These are phyloP conservation scores for Rhynchomys soricoides DNA, from an alignment of 2,113 vertebrate species.

Conservation along the genomic window DNA sequence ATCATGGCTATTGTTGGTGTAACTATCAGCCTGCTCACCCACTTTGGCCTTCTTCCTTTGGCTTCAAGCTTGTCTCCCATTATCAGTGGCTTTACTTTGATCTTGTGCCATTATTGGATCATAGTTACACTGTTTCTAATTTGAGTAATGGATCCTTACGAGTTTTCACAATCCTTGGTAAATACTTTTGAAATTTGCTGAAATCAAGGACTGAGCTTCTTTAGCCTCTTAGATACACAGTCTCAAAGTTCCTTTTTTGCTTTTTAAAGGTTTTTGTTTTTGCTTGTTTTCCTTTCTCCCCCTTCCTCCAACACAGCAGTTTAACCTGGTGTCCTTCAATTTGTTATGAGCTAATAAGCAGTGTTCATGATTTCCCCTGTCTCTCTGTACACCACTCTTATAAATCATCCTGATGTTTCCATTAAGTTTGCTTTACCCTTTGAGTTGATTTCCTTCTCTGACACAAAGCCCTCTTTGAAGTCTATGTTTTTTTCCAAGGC, in stretches of 20 bases:
- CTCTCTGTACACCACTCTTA: not conserved
- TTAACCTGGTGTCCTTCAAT: not conserved
- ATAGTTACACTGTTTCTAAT: not conserved
- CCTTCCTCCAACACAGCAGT: not conserved
- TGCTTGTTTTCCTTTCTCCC: not conserved
- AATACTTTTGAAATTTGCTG: not conserved
- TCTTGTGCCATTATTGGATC: not conserved
- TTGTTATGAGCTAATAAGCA: not conserved
- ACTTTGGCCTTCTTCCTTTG: not conserved
- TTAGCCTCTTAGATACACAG: not conserved
- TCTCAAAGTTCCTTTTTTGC: not conserved
- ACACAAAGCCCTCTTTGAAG: not conserved
- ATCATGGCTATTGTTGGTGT: not conserved
- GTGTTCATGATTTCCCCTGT: not conserved
- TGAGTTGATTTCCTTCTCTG: not conserved
- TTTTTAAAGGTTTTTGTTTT: not conserved
- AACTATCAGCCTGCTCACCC: not conserved
- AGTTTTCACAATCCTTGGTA: not conserved
- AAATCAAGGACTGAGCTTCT: not conserved
- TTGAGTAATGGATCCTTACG: not conserved
- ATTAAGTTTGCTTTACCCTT: not conserved
- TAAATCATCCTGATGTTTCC: not conserved
- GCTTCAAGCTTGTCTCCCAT: not conserved
- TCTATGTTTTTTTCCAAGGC: not conserved
- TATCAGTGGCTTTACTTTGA: not conserved